Evolutionary conservation across 2,797 vertebrate genomes (phyloP).

Genomic region (Dicrostonyx torquatus): DNA sequence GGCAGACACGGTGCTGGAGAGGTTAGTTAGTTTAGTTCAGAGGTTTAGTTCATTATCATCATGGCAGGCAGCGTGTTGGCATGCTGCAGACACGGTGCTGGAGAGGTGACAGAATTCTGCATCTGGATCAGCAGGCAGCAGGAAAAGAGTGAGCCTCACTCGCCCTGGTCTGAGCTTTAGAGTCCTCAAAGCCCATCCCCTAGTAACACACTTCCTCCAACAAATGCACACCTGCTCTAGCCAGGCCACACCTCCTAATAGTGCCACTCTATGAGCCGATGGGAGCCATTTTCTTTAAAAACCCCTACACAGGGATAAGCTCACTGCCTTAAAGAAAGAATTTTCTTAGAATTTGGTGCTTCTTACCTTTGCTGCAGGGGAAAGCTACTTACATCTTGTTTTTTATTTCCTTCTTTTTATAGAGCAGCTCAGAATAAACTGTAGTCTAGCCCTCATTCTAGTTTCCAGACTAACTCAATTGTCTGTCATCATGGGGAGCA

Average conservation of each 20-base stretch:
- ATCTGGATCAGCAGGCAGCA: neutral
- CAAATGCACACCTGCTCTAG: neutral
- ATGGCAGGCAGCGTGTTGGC: too few relatives aligned
- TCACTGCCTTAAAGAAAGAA: neutral
- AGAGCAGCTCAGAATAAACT: neutral
- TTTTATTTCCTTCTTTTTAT: conserved; percentile 20
- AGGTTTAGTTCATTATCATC: neutral
- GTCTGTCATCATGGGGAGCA: neutral
- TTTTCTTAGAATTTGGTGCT: neutral
- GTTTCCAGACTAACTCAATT: neutral
- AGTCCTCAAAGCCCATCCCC: neutral
- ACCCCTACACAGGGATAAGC: neutral
- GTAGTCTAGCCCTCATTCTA: neutral
- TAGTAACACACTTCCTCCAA: neutral
- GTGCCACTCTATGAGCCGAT: neutral
- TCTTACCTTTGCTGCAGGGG: neutral
- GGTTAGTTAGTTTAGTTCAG: too few relatives aligned
- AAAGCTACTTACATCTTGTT: neutral
- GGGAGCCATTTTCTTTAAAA: neutral
- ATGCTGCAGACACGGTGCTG: neutral
- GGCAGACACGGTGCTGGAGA: neutral
- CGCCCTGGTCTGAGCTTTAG: neutral
- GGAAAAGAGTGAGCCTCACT: neutral
- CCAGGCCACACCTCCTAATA: neutral
- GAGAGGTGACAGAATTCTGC: too few relatives aligned